phyloP scores from a whole-genome alignment of 2,113 vertebrate genomes.

The Murina feae region DNA sequence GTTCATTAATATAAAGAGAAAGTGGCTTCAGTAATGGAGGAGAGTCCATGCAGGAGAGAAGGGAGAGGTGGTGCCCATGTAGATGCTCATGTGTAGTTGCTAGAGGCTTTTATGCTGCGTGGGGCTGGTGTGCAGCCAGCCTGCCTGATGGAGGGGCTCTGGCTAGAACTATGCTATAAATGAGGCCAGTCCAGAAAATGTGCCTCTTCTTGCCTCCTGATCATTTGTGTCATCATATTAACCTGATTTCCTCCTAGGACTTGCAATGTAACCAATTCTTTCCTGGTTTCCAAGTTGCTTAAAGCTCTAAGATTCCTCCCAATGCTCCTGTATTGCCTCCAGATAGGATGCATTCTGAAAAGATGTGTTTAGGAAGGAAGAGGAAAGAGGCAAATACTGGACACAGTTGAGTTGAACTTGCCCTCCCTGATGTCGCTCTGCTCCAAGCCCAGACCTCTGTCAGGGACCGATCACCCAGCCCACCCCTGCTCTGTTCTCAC shows the following conservation, averaged over 20 bases:
- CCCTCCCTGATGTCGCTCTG: background rate
- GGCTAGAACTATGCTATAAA: background rate
- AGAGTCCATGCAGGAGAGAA: background rate
- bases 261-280: background rate
- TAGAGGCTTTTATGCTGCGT: background rate
- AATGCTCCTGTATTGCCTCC: background rate
- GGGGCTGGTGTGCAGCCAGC: background rate
- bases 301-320: background rate
- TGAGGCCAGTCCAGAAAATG: background rate
- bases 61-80: rapidly evolving
- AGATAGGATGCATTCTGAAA: background rate
- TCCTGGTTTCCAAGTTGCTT: background rate
- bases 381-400: background rate
- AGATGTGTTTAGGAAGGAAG: background rate
- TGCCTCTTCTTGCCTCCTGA: background rate
- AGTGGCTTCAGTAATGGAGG: background rate
- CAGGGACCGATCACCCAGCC: background rate
- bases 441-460: background rate
- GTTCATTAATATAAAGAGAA: background rate
- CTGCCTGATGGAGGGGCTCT: background rate
- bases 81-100: background rate
- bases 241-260: background rate
- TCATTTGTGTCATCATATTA: background rate
- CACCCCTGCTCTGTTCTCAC: background rate
- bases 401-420: background rate